Evolutionary conservation across 2,113 vertebrate species (phyloP).

Genomic region (Oriolus oriolus): DNA sequence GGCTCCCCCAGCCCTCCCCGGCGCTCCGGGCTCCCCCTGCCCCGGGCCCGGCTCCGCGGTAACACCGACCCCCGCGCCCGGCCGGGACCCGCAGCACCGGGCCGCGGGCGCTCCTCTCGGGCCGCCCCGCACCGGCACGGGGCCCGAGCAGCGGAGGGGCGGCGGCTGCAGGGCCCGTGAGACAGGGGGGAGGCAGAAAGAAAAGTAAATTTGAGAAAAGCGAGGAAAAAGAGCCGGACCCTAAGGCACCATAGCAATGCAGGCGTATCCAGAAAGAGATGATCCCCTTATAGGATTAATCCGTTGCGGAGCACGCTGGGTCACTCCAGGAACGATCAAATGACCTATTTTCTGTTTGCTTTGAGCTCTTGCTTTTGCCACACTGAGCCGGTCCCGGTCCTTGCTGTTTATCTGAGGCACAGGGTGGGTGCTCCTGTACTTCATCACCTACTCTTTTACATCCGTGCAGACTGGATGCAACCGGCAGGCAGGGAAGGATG

Average conservation of each 20-base stretch:
- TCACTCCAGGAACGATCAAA: neutral
- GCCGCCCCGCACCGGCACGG: neutral
- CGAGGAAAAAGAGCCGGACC: fast-evolving
- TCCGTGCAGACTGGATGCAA: fast-evolving
- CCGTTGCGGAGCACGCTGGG: neutral
- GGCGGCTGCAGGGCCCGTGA: fast-evolving
- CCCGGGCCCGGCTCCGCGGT: neutral
- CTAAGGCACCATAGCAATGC: fast-evolving
- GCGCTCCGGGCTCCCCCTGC: no score
- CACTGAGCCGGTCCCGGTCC: neutral
- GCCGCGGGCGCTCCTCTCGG: neutral
- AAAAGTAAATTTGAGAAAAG: neutral
- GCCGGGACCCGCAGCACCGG: no score
- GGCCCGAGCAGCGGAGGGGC: neutral
- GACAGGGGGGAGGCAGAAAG: no score
- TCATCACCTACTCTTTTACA: neutral
- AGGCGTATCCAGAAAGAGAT: neutral
- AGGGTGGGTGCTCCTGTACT: no score
- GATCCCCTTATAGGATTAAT: neutral
- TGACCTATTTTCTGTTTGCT: neutral
- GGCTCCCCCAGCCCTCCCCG: neutral
- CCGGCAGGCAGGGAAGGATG: neutral
- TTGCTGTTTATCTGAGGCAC: neutral
- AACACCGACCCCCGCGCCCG: neutral
- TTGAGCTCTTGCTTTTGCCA: neutral